phyloP scores from a whole-genome alignment of 2,888 invertebrate genomes.

The Globia sparganii region DNA sequence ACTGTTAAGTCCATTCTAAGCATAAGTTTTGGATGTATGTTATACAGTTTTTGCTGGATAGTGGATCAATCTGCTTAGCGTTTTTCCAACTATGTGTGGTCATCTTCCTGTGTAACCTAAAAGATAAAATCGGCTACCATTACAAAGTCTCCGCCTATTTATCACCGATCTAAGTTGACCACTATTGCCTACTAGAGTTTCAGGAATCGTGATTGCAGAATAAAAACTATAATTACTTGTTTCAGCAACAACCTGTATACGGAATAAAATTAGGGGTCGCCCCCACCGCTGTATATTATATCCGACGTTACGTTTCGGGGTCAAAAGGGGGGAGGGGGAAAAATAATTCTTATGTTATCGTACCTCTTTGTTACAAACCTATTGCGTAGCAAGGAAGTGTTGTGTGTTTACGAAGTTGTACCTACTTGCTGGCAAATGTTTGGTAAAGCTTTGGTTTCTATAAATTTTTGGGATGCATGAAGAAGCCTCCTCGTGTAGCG shows the following conservation, averaged over 20 bases:
- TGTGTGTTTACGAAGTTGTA: conserved; percentile 11
- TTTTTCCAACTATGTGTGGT: too few relatives aligned
- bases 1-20: too few relatives aligned
- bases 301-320: conserved; percentile 63
- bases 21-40: too few relatives aligned
- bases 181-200: background rate
- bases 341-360: conserved; percentile 62
- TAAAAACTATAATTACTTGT: background rate
- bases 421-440: background rate
- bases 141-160: too few relatives aligned
- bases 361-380: conserved; percentile 52
- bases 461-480: too few relatives aligned
- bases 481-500: too few relatives aligned
- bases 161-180: too few relatives aligned
- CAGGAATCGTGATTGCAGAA: conserved; percentile 16
- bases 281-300: conserved; percentile 69
- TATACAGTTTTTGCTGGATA: too few relatives aligned
- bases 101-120: too few relatives aligned
- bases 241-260: conserved; percentile 60
- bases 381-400: conserved; percentile 44
- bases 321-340: conserved; percentile 43
- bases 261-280: conserved; percentile 73
- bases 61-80: too few relatives aligned
- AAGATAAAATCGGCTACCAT: too few relatives aligned
- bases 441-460: background rate